Evolutionary conservation across 2,797 vertebrate genomes (phyloP).

Genomic region (Neomorphus geoffroyi): DNA sequence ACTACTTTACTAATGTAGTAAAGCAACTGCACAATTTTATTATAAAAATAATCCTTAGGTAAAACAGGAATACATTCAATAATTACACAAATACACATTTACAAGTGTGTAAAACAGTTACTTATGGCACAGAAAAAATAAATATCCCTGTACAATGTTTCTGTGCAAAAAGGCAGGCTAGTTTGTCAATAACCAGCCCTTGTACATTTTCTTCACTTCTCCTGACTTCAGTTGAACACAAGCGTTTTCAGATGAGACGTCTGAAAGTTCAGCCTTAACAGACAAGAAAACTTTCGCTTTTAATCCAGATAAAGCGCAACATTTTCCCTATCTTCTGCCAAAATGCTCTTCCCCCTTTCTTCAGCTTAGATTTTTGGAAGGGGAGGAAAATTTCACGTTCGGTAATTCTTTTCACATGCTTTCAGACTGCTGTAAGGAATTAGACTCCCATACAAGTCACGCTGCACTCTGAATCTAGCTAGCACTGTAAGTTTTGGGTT

Average conservation of each 20-base stretch:
- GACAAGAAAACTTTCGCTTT: neutral
- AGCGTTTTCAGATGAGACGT: neutral
- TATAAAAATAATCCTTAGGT: conserved; percentile 62
- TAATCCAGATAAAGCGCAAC: conserved; percentile 3
- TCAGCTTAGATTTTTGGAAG: neutral
- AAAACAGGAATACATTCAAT: conserved; percentile 17
- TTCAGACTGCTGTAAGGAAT: neutral
- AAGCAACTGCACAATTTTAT: conserved; percentile 40
- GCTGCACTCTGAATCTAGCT: neutral
- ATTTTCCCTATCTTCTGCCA: neutral
- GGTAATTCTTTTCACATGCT: neutral
- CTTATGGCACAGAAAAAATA: conserved; percentile 48
- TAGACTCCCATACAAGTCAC: neutral
- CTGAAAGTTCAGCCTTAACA: neutral
- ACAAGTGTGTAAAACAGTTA: neutral
- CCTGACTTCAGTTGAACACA: neutral
- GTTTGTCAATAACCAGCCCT: neutral
- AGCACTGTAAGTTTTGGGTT: neutral
- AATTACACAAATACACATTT: conserved; percentile 23
- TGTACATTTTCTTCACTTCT: neutral
- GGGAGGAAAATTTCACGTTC: neutral
- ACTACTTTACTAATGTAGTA: conserved; percentile 18
- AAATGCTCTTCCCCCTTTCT: neutral
- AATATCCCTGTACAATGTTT: conserved; percentile 38
- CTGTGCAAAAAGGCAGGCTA: conserved; percentile 55